phyloP scores from a whole-genome alignment of 1,140 invertebrate genomes.

The Chlorops oryzae region DNA sequence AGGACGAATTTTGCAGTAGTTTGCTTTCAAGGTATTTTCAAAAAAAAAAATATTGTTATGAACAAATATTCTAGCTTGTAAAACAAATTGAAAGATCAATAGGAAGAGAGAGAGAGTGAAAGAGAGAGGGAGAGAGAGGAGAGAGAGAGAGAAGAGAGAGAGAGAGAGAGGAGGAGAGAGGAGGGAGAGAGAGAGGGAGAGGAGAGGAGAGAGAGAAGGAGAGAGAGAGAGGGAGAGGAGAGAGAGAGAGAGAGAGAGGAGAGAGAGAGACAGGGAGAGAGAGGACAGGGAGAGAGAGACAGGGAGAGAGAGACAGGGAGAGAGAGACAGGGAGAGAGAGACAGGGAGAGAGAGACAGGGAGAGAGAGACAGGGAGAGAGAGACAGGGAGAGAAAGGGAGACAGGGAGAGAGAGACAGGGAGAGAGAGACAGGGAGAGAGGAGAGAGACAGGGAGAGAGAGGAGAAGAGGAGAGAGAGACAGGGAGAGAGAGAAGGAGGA shows the following conservation, averaged over 20 bases:
- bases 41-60: too few species aligned
- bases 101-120: not conserved
- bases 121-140: not conserved
- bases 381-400: not conserved
- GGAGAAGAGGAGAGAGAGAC: not conserved
- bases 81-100: not conserved
- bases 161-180: not conserved
- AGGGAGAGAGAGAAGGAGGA: not conserved
- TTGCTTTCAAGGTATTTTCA: too few species aligned
- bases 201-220: not conserved
- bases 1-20: too few species aligned
- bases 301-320: not conserved
- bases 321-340: not conserved
- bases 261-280: not conserved
- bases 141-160: not conserved
- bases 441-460: not conserved
- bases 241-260: not conserved
- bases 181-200: not conserved
- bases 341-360: not conserved
- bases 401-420: not conserved
- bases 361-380: not conserved
- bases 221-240: not conserved
- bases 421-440: not conserved
- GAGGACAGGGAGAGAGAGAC: not conserved
- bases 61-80: too few species aligned